phyloP scores from a whole-genome alignment of 2,888 invertebrate species.

The Parnassius glacialis region DNA sequence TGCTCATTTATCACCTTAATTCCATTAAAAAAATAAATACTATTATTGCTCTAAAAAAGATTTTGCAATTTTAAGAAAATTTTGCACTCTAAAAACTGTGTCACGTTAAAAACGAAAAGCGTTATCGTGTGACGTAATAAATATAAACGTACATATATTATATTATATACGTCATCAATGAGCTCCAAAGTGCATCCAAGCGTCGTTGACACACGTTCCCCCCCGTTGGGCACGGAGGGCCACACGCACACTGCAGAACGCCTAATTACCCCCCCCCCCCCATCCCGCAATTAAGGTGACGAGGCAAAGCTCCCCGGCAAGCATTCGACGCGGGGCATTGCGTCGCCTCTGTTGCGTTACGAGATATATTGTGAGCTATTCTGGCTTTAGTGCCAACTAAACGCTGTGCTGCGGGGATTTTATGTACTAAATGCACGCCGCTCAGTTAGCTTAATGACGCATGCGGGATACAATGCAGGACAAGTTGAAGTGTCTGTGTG shows the following conservation, averaged over 20 bases:
- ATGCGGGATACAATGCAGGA: not conserved
- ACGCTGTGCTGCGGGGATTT: not conserved
- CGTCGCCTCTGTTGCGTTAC: conserved; percentile 8
- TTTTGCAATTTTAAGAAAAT: too few relatives aligned
- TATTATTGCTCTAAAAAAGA: not conserved
- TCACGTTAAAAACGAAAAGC: too few relatives aligned
- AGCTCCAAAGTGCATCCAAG: not conserved
- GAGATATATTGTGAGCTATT: not conserved
- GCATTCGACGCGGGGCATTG: conserved; percentile 12
- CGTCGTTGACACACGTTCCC: not conserved
- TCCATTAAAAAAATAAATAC: not conserved
- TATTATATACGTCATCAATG: not conserved
- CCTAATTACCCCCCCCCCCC: conserved; percentile 18
- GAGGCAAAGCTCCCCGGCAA: not conserved
- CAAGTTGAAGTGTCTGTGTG: not conserved
- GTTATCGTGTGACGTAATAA: not conserved
- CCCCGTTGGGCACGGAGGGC: conserved; percentile 4
- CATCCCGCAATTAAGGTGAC: conserved; percentile 17
- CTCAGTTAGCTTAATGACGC: not conserved
- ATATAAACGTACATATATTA: not conserved
- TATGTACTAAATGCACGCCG: not conserved
- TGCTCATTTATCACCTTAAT: too few relatives aligned
- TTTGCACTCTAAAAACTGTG: too few relatives aligned
- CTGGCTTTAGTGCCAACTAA: not conserved
- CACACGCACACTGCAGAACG: not conserved